phyloP scores from a whole-genome alignment of 2,797 vertebrate genomes.

The Sylvia borin region DNA sequence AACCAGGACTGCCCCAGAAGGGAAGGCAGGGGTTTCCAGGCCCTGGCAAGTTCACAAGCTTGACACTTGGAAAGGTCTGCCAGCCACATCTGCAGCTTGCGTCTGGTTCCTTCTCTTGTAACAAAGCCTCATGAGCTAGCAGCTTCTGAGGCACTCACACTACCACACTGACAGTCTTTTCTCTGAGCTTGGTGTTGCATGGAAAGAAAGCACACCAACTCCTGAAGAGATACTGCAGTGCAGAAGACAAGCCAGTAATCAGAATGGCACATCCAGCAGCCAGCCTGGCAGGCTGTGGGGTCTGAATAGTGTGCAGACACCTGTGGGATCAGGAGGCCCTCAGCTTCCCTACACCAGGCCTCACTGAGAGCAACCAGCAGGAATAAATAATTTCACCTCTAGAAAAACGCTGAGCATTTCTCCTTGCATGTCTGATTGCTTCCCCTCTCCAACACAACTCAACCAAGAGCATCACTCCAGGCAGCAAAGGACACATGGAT shows the following conservation, averaged over 20 bases:
- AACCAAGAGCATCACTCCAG: neutral
- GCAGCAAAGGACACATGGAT: neutral
- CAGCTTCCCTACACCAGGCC: neutral
- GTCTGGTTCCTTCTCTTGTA: neutral
- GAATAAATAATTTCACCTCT: neutral
- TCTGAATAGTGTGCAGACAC: neutral
- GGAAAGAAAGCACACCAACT: neutral
- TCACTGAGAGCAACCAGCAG: neutral
- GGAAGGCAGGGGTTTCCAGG: neutral
- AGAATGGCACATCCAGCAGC: neutral
- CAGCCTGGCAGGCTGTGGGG: neutral
- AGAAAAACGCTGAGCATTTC: neutral
- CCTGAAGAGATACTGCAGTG: neutral
- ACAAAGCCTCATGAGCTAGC: neutral
- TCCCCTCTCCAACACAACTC: neutral
- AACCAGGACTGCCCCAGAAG: neutral
- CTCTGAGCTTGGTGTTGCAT: neutral
- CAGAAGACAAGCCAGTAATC: neutral
- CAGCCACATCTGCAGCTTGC: neutral
- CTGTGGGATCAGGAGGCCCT: neutral
- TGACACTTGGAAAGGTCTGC: neutral
- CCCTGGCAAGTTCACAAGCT: neutral
- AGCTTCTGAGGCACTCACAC: neutral
- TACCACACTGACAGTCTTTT: neutral
- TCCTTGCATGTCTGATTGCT: neutral